These are phyloP conservation scores for Ips nitidus DNA, from an alignment of 1,140 invertebrate species.

Conservation along the genomic window DNA sequence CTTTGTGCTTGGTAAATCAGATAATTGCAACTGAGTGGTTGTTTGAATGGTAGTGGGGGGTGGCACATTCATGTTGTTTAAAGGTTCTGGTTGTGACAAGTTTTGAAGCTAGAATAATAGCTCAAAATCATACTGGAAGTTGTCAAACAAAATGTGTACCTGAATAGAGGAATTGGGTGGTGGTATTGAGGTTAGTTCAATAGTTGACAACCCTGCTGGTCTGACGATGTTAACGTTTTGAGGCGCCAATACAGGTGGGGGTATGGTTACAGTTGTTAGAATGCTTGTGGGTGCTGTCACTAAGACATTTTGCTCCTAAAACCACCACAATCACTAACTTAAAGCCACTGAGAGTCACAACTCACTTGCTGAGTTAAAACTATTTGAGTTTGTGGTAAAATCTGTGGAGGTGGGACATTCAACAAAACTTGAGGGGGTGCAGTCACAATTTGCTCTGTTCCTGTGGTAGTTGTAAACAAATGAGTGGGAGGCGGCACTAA, in stretches of 20 bases:
- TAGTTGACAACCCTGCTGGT: conserved; percentile 36
- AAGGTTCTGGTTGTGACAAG: conserved; percentile 39
- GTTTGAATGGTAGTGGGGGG: conserved; percentile 58
- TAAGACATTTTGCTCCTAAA: conserved; percentile 36
- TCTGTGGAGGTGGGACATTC: conserved; percentile 51
- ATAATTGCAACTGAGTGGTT: conserved; percentile 51
- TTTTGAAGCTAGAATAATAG: conserved; percentile 23
- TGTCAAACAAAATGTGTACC: conserved; percentile 30
- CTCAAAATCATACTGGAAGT: neutral
- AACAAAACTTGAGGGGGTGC: conserved; percentile 49
- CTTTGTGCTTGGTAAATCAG: conserved; percentile 52
- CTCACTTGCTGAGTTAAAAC: conserved; percentile 30
- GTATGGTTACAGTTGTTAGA: conserved; percentile 49
- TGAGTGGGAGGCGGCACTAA: conserved; percentile 7
- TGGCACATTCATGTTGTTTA: conserved; percentile 52
- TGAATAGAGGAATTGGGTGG: conserved; percentile 50
- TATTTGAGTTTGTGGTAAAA: conserved; percentile 38
- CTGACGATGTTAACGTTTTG: conserved; percentile 18
- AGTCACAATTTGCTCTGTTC: conserved; percentile 39
- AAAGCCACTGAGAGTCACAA: neutral
- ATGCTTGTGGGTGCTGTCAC: conserved; percentile 40
- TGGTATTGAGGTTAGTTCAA: conserved; percentile 50
- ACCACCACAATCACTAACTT: conserved; percentile 7
- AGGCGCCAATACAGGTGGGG: conserved; percentile 44
- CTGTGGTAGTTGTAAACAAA: conserved; percentile 22